These are phyloP conservation scores for Tiaroga cobitis DNA, from an alignment of 2,797 vertebrate genomes.

Conservation along the genomic window DNA sequence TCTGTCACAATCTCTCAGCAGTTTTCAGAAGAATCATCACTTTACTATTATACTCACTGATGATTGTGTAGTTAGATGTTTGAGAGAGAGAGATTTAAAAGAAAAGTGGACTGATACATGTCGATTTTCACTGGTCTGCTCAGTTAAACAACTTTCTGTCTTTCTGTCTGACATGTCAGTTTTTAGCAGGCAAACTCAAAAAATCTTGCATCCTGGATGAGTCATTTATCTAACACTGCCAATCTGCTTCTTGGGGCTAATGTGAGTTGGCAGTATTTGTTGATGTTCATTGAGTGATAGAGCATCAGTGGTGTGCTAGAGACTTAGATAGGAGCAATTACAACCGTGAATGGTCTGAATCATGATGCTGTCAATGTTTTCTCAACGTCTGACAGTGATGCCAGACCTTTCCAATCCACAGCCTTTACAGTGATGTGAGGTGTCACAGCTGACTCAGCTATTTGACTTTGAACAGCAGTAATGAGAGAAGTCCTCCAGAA, in stretches of 20 bases:
- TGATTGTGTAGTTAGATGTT: constrained; percentile 1
- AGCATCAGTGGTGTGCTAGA: constrained; percentile 5
- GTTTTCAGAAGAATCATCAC: background rate
- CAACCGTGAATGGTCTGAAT: constrained; percentile 32
- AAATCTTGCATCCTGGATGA: constrained; percentile 27
- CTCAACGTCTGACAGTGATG: constrained; percentile 27
- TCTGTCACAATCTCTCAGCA: background rate
- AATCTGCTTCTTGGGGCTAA: constrained; percentile 32
- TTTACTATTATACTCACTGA: constrained; percentile 18
- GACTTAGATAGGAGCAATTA: background rate
- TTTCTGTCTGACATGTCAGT: background rate
- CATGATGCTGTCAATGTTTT: constrained; percentile 18
- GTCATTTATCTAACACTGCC: constrained; percentile 39
- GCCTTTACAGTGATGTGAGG: background rate
- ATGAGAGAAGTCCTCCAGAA: background rate
- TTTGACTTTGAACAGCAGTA: background rate
- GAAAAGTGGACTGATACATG: background rate
- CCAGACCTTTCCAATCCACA: background rate
- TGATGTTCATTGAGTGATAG: constrained; percentile 12
- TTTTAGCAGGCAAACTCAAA: constrained; percentile 1
- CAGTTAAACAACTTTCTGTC: background rate
- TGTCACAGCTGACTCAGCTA: constrained; percentile 22
- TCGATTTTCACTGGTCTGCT: background rate
- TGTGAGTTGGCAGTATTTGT: constrained; percentile 38
- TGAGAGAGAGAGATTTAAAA: background rate